Conservation (phyloP, 2,113 vertebrate genomes). For the Epinephelus cyanopodus region DNA sequence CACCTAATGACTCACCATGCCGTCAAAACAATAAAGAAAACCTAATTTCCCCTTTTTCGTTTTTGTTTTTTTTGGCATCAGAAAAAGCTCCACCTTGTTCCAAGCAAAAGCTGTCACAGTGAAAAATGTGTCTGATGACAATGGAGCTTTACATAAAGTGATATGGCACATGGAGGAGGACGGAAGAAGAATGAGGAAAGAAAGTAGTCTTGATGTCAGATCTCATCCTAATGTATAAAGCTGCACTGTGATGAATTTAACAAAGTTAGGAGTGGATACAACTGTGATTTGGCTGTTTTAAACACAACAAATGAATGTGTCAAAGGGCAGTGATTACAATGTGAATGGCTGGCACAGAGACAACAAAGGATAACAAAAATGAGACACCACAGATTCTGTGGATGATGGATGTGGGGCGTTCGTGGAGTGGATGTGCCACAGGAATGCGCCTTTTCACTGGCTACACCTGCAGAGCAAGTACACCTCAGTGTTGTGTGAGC, state of each 20-base stretch:
- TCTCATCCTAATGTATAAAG: background rate
- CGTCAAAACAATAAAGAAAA: slow-evolving; percentile 11
- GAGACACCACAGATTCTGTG: background rate
- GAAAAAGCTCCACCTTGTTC: background rate
- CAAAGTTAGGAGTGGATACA: background rate
- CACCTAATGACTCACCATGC: slow-evolving; percentile 51
- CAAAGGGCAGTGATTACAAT: background rate
- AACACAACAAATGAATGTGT: background rate
- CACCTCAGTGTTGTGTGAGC: too few relatives aligned
- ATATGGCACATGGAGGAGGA: background rate
- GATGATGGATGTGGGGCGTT: too few relatives aligned
- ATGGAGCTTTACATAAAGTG: background rate
- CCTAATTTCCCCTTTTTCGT: background rate
- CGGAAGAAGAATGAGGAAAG: slow-evolving; percentile 14
- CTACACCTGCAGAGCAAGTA: too few relatives aligned
- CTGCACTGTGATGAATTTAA: background rate
- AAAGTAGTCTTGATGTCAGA: background rate
- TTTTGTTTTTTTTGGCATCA: background rate
- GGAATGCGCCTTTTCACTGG: too few relatives aligned
- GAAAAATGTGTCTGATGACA: slow-evolving; percentile 9
- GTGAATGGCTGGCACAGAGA: background rate
- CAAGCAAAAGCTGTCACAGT: background rate
- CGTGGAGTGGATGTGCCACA: too few relatives aligned
- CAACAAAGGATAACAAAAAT: background rate
- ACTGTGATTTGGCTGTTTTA: background rate